Evolutionary conservation across 2,797 vertebrate genomes (phyloP).

Genomic region (Typhlichthys subterraneus): DNA sequence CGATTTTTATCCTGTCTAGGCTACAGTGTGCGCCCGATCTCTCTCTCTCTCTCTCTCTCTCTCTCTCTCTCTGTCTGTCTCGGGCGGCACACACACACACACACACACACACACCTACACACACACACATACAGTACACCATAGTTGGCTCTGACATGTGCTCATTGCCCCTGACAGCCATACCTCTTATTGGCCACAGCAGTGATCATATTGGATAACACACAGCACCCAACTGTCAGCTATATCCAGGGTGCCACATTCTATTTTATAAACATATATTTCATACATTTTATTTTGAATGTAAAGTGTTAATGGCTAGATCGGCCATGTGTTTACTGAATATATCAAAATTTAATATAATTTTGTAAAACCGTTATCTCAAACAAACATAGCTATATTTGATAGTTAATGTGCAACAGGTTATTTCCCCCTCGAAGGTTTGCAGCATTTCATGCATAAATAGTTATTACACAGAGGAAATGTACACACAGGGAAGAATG

Average conservation of each 20-base stretch:
- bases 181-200: constrained; percentile 14
- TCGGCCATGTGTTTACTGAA: no score
- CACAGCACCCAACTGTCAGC: constrained; percentile 1
- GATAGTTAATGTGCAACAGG: no score
- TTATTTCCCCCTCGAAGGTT: background rate
- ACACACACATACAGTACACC: no score
- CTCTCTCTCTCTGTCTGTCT: no score
- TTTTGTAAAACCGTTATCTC: no score
- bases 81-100: no score
- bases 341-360: no score
- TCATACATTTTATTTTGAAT: background rate
- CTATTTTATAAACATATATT: background rate
- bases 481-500: constrained; percentile 40
- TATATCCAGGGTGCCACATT: background rate
- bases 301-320: no score
- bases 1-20: constrained; percentile 28
- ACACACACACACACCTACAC: no score
- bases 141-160: constrained; percentile 24
- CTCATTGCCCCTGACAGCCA: constrained; percentile 24
- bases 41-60: constrained; percentile 1
- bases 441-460: constrained; percentile 12
- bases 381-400: no score
- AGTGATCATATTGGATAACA: constrained; percentile 20
- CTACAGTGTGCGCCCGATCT: constrained; percentile 15
- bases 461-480: constrained; percentile 22